A percentile compares a stretch with the other conserved stretches of the same genome.
phyloP scores from a whole-genome alignment of 2,888 invertebrate species.

The Noctua janthe region DNA sequence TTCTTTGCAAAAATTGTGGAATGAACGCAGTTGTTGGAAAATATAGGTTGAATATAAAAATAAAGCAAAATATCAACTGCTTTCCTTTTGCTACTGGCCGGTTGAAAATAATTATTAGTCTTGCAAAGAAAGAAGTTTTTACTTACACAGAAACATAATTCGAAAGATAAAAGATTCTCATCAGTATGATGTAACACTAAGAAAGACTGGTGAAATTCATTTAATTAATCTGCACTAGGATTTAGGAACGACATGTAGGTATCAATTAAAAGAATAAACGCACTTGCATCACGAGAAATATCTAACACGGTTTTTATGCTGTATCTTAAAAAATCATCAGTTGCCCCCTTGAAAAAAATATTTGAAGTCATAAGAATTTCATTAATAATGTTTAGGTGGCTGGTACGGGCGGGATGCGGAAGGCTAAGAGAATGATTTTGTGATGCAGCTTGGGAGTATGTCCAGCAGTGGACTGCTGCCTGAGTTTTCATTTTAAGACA shows the following conservation, averaged over 20 bases:
- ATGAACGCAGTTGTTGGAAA: slow-evolving; percentile 20
- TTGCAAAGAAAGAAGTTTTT: slow-evolving; percentile 16
- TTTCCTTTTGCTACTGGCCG: slow-evolving; percentile 24
- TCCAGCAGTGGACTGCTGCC: not conserved
- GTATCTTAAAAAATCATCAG: not conserved
- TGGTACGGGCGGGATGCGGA: not conserved
- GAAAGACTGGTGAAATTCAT: slow-evolving; percentile 32
- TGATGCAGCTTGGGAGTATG: not conserved
- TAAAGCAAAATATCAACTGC: not conserved
- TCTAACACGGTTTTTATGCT: not conserved
- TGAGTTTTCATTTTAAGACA: not conserved
- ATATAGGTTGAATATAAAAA: slow-evolving; percentile 23
- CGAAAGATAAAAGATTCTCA: slow-evolving; percentile 39
- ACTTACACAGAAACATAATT: slow-evolving; percentile 19
- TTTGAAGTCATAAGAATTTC: not conserved
- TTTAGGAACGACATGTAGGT: not conserved
- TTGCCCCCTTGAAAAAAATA: not conserved
- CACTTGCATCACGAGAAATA: not conserved
- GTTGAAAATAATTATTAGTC: slow-evolving; percentile 24
- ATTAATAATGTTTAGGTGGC: not conserved
- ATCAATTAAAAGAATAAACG: slow-evolving; percentile 27
- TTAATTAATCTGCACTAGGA: slow-evolving; percentile 22
- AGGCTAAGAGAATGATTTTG: not conserved
- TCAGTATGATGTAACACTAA: slow-evolving; percentile 26
- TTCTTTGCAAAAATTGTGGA: slow-evolving; percentile 26